These are phyloP conservation scores for Lophotis ruficrista DNA, from an alignment of 2,113 vertebrate species.

Conservation along the genomic window DNA sequence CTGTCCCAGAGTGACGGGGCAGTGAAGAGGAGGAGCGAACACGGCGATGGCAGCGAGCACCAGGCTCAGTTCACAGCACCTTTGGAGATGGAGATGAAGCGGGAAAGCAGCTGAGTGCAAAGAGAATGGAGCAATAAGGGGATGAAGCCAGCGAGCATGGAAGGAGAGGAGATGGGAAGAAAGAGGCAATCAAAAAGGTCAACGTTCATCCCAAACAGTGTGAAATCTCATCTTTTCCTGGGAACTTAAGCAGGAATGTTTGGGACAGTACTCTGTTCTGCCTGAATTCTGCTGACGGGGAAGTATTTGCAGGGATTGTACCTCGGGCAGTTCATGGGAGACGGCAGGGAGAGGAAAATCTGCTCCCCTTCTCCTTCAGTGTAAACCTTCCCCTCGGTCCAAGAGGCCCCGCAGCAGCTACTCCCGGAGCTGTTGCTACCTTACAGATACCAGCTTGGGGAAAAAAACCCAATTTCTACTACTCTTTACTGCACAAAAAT, in stretches of 20 bases:
- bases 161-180: not conserved
- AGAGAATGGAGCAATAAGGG: not conserved
- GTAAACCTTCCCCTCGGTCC: not conserved
- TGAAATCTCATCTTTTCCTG: not conserved
- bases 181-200: not conserved
- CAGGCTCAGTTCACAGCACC: not conserved
- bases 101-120: not conserved
- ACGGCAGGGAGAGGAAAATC: not conserved
- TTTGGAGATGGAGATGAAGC: not conserved
- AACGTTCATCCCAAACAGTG: not conserved
- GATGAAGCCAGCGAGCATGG: not conserved
- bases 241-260: not conserved
- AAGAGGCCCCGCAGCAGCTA: not conserved
- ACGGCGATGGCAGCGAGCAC: rapidly evolving
- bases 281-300: rapidly evolving
- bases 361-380: no score
- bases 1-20: not conserved
- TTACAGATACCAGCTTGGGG: not conserved
- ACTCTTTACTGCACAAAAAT: not conserved
- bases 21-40: rapidly evolving
- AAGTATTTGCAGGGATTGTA: not conserved
- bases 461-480: not conserved
- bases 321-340: not conserved
- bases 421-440: not conserved
- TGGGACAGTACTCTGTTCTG: not conserved